Percentiles rank a stretch among this genome's conserved stretches.
Conservation (phyloP, 2,113 vertebrate genomes). For the Tyto alba region DNA sequence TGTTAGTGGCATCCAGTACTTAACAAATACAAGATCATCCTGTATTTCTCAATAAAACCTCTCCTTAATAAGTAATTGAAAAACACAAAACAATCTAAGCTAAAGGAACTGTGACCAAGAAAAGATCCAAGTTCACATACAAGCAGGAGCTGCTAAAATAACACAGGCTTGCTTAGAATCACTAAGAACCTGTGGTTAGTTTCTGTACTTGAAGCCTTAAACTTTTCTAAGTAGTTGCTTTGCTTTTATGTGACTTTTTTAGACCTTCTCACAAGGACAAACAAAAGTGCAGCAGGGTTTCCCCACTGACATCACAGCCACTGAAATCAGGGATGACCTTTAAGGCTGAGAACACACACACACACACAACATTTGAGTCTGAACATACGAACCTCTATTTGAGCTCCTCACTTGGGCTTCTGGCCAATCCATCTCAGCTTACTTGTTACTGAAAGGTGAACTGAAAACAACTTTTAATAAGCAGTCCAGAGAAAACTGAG, state of each 20-base stretch:
- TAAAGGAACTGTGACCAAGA: background rate
- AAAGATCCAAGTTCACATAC: background rate
- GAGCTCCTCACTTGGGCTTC: background rate
- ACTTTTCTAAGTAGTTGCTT: background rate
- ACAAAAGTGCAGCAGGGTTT: slow-evolving; percentile 27
- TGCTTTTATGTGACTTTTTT: background rate
- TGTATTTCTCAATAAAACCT: background rate
- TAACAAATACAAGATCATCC: background rate
- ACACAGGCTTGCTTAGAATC: background rate
- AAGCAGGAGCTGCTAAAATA: background rate
- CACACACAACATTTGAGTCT: background rate
- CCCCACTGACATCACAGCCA: slow-evolving; percentile 40
- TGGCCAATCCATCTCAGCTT: background rate
- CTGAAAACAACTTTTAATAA: background rate
- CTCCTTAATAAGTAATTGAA: background rate
- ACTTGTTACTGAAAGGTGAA: slow-evolving; percentile 8
- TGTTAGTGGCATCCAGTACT: background rate
- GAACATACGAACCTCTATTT: background rate
- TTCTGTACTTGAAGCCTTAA: background rate
- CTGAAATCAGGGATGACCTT: slow-evolving; percentile 25
- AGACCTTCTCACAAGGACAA: background rate
- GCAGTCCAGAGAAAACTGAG: background rate
- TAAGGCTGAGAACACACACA: background rate
- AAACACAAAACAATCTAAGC: background rate
- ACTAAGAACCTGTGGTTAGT: background rate